Evolutionary conservation across 2,797 vertebrate genomes (phyloP), one percentile per base, ranked within the genome.

Genomic region (Odontamblyopus rebecca): DNA sequence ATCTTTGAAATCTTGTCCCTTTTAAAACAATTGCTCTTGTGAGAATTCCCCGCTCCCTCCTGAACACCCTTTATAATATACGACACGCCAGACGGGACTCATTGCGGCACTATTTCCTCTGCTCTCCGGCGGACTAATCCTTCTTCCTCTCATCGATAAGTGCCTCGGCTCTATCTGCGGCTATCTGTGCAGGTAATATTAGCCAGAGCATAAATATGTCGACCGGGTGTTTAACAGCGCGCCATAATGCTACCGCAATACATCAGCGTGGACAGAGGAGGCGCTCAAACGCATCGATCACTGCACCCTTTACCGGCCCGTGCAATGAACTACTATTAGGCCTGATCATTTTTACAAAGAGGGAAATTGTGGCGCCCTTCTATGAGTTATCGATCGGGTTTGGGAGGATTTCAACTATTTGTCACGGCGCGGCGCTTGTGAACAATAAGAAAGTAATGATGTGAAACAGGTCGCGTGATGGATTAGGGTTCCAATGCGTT

Each of bases 191-290:
- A 72, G 68, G 62, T 76, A 54, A 76, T 73, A 75, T 78, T 77
- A 86, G 76, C 62, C 61, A 82, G 75, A 64, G 61, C 62, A 85
- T 79, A 76, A 77, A 80, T 72, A 86, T 60, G 72, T 60, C 16
- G 77, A 83, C 82, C 78, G 84, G 85, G 86, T 80, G 85, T 84
- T 90, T 90, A 90, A 90, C 88, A 88, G 74, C 16, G 82, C 81
- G 74, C 83, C 86, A 85, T 85, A 86, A 90, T 82, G 85, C 84
- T 86, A 85, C 86, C 86, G 71, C 83, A 69, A 83, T 85, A 86
- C 85, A 91, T 92, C 89, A 84, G 89, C 89, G 80, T 78, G 81
- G 84, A 79, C 85, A 76, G 81, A 84, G 89, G 78, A 76, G 80
- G 75, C 56, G 63, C 84, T 91, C 82, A 85, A 88, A 89, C 86